Evolutionary conservation across 1,140 invertebrate genomes (phyloP).

Genomic region (Melanaphis sacchari): DNA sequence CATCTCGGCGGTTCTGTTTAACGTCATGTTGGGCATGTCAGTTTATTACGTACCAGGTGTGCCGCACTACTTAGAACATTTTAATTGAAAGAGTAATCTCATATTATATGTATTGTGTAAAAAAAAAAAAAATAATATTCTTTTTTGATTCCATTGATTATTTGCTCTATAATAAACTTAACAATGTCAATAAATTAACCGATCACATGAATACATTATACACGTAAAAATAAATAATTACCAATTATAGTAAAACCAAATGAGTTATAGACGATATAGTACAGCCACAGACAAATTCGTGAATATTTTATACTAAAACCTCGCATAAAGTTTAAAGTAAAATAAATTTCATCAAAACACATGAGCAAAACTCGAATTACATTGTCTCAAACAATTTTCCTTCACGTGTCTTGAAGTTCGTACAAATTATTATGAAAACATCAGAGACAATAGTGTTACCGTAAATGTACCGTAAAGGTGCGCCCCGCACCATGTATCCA

Average conservation of each 20-base stretch:
- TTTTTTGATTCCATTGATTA: not conserved
- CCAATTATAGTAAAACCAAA: not conserved
- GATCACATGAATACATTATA: not conserved
- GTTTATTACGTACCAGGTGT: not conserved
- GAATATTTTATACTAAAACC: not conserved
- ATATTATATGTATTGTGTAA: not conserved
- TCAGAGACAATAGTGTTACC: no score
- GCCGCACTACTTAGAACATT: not conserved
- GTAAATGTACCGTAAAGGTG: no score
- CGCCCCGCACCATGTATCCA: not conserved
- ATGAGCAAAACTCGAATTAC: no score
- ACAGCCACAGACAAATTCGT: not conserved
- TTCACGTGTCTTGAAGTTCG: no score
- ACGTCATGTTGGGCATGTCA: not conserved
- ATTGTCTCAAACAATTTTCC: no score
- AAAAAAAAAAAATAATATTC: not conserved
- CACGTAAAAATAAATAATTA: not conserved
- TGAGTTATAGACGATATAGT: no score
- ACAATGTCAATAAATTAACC: not conserved
- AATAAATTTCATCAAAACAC: not conserved
- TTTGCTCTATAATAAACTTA: not conserved
- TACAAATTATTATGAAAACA: no score
- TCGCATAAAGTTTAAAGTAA: not conserved
- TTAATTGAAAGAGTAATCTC: not conserved
- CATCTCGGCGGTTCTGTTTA: not conserved